A percentile compares a stretch with the other conserved stretches of the same genome.
Conservation (phyloP, 64 coral and sea anemone genomes). For the Orbicella faveolata region DNA sequence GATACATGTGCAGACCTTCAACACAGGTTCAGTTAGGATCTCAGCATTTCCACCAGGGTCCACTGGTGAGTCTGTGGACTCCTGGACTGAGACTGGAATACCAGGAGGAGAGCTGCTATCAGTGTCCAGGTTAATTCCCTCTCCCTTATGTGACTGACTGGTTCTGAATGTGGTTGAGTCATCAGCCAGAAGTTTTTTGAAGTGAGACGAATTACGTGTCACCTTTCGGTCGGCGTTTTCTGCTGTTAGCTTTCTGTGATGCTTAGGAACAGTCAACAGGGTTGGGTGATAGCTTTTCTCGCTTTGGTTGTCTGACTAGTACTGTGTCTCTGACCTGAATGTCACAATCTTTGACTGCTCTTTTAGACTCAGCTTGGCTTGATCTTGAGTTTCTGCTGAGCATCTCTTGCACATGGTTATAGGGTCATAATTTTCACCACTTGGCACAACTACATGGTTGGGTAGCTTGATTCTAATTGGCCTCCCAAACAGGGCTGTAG, state of each 20-base stretch:
- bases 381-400: conserved; percentile 34
- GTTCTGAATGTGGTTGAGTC: neutral
- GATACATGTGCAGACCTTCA: too few species aligned
- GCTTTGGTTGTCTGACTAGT: conserved; percentile 50
- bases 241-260: conserved; percentile 55
- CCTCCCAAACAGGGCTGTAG: too few species aligned
- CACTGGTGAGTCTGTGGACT: neutral
- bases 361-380: conserved; percentile 18
- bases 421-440: neutral
- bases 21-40: conserved; percentile 10
- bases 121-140: neutral
- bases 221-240: conserved; percentile 17
- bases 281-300: conserved; percentile 47
- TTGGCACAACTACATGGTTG: neutral
- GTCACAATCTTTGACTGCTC: conserved; percentile 18
- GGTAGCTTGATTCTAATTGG: too few species aligned
- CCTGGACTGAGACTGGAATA: conserved; percentile 1
- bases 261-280: conserved; percentile 16
- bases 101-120: neutral
- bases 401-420: conserved; percentile 5
- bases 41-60: conserved; percentile 3
- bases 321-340: conserved; percentile 38
- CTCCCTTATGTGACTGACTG: neutral
- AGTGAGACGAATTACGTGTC: conserved; percentile 47
- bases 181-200: conserved; percentile 46